Evolutionary conservation across 53 echinoderm and acorn worm species (phyloP).

Genomic region (Arbacia lixula): DNA sequence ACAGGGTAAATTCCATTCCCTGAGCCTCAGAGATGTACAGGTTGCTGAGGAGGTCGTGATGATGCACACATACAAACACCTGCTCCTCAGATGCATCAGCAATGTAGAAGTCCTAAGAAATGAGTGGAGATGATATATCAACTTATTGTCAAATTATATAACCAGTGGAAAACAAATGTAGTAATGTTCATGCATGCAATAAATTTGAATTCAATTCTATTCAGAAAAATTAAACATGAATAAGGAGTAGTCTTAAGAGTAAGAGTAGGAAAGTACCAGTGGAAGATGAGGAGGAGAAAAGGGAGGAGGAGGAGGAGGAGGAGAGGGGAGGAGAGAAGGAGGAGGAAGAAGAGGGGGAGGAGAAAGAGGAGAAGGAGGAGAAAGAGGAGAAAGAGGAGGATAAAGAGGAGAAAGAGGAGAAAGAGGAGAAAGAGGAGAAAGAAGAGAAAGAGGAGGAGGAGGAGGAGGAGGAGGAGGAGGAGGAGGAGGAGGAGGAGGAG

Average conservation of each 20-base stretch:
- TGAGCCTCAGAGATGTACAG: conserved; percentile 92
- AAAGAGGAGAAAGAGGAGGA: no score
- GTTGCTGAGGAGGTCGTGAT: conserved; percentile 63
- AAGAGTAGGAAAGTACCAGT: no score
- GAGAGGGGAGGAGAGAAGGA: background rate
- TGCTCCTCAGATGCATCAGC: conserved; percentile 97
- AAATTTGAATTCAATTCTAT: no score
- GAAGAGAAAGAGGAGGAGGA: conserved; percentile 2
- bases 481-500: conserved; percentile 5
- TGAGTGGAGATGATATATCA: no score
- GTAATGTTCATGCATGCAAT: no score
- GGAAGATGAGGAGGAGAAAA: background rate
- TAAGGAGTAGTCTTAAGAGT: no score
- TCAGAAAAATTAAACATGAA: no score
- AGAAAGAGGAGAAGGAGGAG: background rate
- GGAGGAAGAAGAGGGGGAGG: background rate
- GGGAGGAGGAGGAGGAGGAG: background rate
- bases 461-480: conserved; percentile 41
- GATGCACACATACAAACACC: conserved; percentile 94
- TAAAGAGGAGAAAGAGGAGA: conserved; percentile 6
- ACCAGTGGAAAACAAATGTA: no score
- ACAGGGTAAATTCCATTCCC: conserved; percentile 74
- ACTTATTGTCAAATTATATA: no score
- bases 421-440: conserved; percentile 9
- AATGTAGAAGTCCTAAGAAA: conserved; percentile 87